Evolutionary conservation across 2,113 vertebrate species (phyloP).

Genomic region (Podocnemis expansa): DNA sequence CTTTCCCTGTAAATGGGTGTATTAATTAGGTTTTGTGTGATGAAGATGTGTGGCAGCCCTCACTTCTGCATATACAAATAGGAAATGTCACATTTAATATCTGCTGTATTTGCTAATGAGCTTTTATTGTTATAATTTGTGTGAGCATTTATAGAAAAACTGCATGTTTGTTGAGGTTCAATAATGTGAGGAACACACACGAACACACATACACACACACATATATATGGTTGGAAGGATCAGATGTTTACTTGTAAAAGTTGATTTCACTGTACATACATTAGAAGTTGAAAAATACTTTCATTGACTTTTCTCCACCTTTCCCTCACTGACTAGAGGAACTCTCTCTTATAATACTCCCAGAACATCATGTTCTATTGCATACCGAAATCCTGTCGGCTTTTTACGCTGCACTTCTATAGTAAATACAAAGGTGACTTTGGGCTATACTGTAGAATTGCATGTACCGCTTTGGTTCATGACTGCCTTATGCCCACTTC

Average conservation of each 20-base stretch:
- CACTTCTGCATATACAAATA: fast-evolving
- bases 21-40: neutral
- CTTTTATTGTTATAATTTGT: neutral
- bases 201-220: too few relatives aligned
- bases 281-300: neutral
- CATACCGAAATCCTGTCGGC: neutral
- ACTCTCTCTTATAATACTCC: neutral
- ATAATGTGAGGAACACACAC: neutral
- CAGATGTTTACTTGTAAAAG: neutral
- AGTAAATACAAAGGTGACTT: neutral
- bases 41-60: neutral
- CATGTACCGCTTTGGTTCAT: neutral
- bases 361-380: fast-evolving
- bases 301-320: neutral
- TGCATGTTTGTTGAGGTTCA: neutral
- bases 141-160: neutral
- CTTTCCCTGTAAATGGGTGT: neutral
- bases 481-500: neutral
- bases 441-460: neutral
- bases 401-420: neutral
- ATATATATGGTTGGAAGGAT: neutral
- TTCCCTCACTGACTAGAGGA: neutral
- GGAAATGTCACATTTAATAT: neutral
- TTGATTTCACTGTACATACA: neutral
- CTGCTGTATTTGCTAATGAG: neutral